Percentiles rank a stretch among this genome's conserved stretches.
These are phyloP conservation scores for Himalopsyche tibetana DNA, from an alignment of 2,888 invertebrate genomes.

Conservation along the genomic window DNA sequence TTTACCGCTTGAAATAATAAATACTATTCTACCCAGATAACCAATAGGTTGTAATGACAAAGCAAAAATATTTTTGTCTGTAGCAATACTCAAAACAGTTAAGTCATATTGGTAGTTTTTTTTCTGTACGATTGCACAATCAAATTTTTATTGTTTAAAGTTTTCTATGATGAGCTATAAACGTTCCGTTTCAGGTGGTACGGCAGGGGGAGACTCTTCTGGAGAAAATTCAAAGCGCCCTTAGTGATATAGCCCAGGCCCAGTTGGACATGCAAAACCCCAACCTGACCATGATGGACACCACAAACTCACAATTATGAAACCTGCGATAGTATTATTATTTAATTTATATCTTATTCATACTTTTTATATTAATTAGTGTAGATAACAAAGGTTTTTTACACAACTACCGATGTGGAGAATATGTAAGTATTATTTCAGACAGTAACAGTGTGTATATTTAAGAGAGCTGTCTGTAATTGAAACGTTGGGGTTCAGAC, in stretches of 20 bases:
- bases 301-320: constrained; percentile 36
- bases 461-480: not conserved
- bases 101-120: no score
- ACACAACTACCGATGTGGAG: not conserved
- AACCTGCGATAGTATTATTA: constrained; percentile 15
- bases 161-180: not conserved
- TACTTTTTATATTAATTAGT: not conserved
- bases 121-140: not conserved
- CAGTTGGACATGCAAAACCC: constrained; percentile 92
- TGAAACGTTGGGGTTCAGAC: no score
- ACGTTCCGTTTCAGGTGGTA: constrained; percentile 79
- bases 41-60: no score
- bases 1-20: no score
- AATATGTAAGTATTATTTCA: not conserved
- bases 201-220: constrained; percentile 90
- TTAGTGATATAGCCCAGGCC: constrained; percentile 94
- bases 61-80: no score
- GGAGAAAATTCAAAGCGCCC: constrained; percentile 91
- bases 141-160: not conserved
- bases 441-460: not conserved
- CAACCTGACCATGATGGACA: constrained; percentile 72
- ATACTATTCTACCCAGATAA: no score
- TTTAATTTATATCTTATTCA: constrained; percentile 1
- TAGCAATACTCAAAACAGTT: no score
- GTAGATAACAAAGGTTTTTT: no score